Percentiles rank a stretch among this genome's conserved stretches.
Evolutionary conservation across 2,797 vertebrate species (phyloP).

Genomic region (Emydoidea blandingii): DNA sequence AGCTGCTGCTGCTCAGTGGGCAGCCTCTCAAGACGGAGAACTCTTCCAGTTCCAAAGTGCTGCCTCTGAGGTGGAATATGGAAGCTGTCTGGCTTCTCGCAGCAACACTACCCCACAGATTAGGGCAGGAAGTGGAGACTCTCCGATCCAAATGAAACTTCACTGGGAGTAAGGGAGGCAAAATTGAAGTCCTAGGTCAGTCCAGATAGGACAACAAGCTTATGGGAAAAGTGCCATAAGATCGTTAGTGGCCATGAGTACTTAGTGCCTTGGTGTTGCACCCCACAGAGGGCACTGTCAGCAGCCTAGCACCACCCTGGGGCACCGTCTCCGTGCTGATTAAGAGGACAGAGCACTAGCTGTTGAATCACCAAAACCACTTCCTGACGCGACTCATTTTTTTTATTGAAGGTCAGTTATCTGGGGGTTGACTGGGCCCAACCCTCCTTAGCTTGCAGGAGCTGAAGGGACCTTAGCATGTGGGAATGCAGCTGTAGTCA

Average conservation of each 20-base stretch:
- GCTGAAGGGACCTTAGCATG: background rate
- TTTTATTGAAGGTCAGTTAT: background rate
- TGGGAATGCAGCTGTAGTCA: background rate
- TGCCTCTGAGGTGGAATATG: fast-evolving
- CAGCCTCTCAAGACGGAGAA: fast-evolving
- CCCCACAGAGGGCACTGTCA: background rate
- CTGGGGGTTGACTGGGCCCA: slow-evolving; percentile 1
- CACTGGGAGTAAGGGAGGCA: fast-evolving
- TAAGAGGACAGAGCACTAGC: background rate
- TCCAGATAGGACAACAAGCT: background rate
- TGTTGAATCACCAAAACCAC: background rate
- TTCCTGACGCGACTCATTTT: background rate
- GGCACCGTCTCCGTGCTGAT: fast-evolving
- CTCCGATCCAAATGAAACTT: fast-evolving
- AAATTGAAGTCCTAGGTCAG: background rate
- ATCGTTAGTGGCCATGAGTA: background rate
- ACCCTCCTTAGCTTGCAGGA: background rate
- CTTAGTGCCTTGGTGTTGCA: background rate
- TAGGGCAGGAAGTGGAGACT: fast-evolving
- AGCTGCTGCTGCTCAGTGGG: fast-evolving
- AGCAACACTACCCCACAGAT: fast-evolving
- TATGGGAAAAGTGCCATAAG: background rate
- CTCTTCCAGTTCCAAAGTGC: background rate
- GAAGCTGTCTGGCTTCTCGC: background rate
- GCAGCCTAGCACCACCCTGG: fast-evolving